These are phyloP conservation scores for Acrossocheilus wenchowensis DNA, from an alignment of 2,797 vertebrate species.

Conservation along the genomic window DNA sequence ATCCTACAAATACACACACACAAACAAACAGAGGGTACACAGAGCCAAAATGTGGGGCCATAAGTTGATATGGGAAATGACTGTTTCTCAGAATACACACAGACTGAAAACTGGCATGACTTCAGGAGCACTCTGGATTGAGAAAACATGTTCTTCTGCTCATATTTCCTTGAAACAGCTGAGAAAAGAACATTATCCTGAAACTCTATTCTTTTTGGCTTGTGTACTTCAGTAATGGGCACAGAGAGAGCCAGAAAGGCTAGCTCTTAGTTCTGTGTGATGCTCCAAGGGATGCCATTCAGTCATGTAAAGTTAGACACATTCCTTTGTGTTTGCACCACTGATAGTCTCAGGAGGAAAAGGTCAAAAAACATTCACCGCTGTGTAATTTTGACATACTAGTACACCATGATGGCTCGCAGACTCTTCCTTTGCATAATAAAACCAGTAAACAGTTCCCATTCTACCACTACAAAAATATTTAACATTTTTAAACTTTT, in stretches of 20 bases:
- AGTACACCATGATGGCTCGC: conserved; percentile 22
- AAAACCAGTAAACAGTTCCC: conserved; percentile 26
- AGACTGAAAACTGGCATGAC: conserved; percentile 37
- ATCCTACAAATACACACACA: conserved; percentile 24
- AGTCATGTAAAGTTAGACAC: conserved; percentile 53
- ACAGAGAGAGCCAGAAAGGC: conserved; percentile 49
- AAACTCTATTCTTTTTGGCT: conserved; percentile 55
- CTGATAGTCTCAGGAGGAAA: conserved; percentile 44
- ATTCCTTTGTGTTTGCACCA: conserved; percentile 57
- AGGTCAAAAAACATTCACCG: conserved; percentile 55
- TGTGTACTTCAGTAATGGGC: conserved; percentile 49
- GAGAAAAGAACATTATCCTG: conserved; percentile 59
- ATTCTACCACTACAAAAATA: not conserved
- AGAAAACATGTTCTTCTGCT: conserved; percentile 51
- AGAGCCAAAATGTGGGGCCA: conserved; percentile 26
- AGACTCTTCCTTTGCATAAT: conserved; percentile 31
- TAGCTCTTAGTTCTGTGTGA: conserved; percentile 52
- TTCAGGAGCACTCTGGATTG: conserved; percentile 40
- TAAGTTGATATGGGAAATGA: conserved; percentile 21
- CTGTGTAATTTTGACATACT: conserved; percentile 37
- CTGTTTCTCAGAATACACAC: conserved; percentile 15
- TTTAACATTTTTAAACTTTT: conserved; percentile 6
- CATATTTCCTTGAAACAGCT: conserved; percentile 56
- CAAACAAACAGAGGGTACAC: conserved; percentile 8
- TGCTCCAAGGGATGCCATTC: conserved; percentile 59